A percentile compares a stretch with the other conserved stretches of the same genome.
These are phyloP conservation scores for Plusia festucae DNA, from an alignment of 2,888 invertebrate species.

Conservation along the genomic window DNA sequence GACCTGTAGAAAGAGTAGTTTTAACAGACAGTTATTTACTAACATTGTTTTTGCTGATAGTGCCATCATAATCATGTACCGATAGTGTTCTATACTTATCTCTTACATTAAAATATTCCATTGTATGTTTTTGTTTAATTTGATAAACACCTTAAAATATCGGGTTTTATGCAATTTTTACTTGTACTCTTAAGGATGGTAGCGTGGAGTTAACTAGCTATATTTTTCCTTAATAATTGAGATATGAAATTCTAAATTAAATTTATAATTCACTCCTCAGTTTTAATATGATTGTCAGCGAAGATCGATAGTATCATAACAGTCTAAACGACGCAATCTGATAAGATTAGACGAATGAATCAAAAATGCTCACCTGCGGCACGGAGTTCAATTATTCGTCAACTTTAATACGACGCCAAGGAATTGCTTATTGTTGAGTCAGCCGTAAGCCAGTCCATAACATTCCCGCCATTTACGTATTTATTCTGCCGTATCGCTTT, in stretches of 20 bases:
- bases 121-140: slow-evolving; percentile 41
- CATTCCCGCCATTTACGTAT: not conserved
- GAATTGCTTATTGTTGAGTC: not conserved
- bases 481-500: not conserved
- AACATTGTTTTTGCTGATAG: slow-evolving; percentile 33
- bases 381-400: not conserved
- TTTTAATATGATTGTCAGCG: not conserved
- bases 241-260: not conserved
- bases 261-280: not conserved
- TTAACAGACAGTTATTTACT: slow-evolving; percentile 26
- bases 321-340: not conserved
- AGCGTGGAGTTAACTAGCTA: too few species aligned
- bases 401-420: not conserved
- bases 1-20: slow-evolving; percentile 7
- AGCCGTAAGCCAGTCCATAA: not conserved
- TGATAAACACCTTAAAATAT: too few species aligned
- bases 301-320: not conserved
- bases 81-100: slow-evolving; percentile 40
- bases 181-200: too few species aligned
- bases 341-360: not conserved
- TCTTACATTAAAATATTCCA: slow-evolving; percentile 50
- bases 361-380: not conserved
- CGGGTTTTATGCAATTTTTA: too few species aligned
- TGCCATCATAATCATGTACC: slow-evolving; percentile 39
- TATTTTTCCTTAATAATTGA: not conserved